Conservation (phyloP, 1,140 invertebrate species). For the Acromyrmex echinatior region DNA sequence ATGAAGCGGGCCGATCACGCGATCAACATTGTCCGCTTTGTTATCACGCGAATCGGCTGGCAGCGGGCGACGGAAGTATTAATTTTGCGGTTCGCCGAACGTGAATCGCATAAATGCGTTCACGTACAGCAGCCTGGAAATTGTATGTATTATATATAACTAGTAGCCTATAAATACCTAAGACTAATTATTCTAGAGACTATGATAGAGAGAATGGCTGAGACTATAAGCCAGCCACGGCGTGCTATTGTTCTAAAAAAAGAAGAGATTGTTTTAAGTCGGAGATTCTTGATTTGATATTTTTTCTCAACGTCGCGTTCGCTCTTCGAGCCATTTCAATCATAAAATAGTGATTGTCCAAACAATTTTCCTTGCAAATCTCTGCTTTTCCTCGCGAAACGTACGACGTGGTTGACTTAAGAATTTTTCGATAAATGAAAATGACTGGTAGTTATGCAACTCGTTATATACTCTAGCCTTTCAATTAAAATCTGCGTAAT, state of each 20-base stretch:
- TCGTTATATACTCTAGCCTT: slow-evolving; percentile 52
- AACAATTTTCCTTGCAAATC: neutral
- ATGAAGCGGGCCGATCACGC: slow-evolving; percentile 31
- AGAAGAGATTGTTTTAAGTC: neutral
- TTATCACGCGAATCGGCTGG: slow-evolving; percentile 60
- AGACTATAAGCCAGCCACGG: slow-evolving; percentile 48
- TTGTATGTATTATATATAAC: slow-evolving; percentile 50
- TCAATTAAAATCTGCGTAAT: slow-evolving; percentile 54
- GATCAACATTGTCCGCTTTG: slow-evolving; percentile 33
- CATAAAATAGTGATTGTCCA: neutral
- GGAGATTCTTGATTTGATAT: neutral
- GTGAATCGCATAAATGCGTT: slow-evolving; percentile 34
- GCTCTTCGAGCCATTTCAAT: neutral
- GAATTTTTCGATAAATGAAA: slow-evolving; percentile 61
- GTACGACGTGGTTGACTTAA: slow-evolving; percentile 36
- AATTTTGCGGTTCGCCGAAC: slow-evolving; percentile 60
- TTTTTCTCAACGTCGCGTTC: neutral
- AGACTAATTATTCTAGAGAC: slow-evolving; percentile 74
- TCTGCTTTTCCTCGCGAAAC: neutral
- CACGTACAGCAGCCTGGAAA: slow-evolving; percentile 27
- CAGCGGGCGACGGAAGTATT: slow-evolving; percentile 66
- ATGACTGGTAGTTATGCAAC: slow-evolving; percentile 65
- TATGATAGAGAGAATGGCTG: slow-evolving; percentile 62
- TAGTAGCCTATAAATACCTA: slow-evolving; percentile 70
- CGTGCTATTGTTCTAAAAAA: neutral